Base-by-base conservation (phyloP, 2,888 invertebrate species). In the Adineta ricciae region DNA sequence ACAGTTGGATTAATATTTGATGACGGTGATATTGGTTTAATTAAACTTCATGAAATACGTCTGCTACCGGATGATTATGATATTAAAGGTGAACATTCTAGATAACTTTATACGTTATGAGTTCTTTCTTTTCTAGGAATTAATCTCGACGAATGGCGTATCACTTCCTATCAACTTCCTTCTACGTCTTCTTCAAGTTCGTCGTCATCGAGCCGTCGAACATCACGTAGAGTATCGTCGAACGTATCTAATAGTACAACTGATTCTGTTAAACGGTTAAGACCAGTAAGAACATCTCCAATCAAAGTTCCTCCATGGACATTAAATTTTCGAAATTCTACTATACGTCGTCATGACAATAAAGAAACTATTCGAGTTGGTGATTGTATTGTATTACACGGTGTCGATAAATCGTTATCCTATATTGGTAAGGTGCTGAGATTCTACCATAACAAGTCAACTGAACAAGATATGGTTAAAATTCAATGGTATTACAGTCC, bases 1-100 rank as follows among this genome's bases (percentile, higher is more conserved):
- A 78, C 41, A 41, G 14, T 78, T 0, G n/a, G 11, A 24, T 21
- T 78, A 14, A 2, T 78, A 41, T 78, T 78, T 78, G 78, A 78
- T 78, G 78, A 78, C n/a, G 41, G 41, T 78, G 78, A 78, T 78
- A n/a, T n/a, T 0, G 78, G 78, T 24, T 78, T 78, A 78, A 41
- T 78, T 38, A 78, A 38, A 24, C 41, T 38, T 41, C 11, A 41
- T n/a, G 78, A 78, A 41, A 78, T 78, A 78, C 78, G 78, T n/a
- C 41, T 78, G 41, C n/a, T 78, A 41, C 78, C 78, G 3, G 41
- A 78, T 78, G 14, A 41, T n/a, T 78, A 41, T 78, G 24, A 41
- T 41, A 14, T n/a, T 7, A 78, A 38, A 78, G 73, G 73, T 73
- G 32, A 19, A 2, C 19, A 19, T 46, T 8, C 46, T 8, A 46